Evolutionary conservation across 92 coral and sea anemone genomes (phyloP).

Genomic region (Actinostola sp.): DNA sequence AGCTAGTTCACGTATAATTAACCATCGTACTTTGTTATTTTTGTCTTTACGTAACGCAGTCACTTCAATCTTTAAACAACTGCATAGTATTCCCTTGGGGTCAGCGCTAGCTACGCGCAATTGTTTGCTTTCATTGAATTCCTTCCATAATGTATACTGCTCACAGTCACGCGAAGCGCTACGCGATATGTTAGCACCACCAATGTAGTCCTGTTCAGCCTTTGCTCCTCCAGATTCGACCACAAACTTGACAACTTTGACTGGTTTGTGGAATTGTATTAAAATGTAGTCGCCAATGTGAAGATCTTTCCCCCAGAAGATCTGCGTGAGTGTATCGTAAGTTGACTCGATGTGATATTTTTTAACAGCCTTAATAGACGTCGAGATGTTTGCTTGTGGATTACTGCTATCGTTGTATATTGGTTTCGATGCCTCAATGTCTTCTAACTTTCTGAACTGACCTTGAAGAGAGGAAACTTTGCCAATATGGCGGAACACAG

Average conservation of each 20-base stretch:
- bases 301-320: conserved; percentile 63
- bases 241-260: conserved; percentile 27
- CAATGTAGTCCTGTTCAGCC: conserved; percentile 60
- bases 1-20: no score
- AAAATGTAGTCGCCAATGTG: conserved; percentile 41
- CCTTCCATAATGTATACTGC: conserved; percentile 16
- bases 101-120: conserved; percentile 8
- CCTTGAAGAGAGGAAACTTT: conserved; percentile 58
- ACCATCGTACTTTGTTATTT: no score
- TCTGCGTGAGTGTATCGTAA: conserved; percentile 12
- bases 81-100: no score
- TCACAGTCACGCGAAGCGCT: conserved; percentile 28
- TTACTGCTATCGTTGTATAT: conserved; percentile 42
- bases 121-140: conserved; percentile 7
- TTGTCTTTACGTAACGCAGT: no score
- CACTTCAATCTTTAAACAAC: no score
- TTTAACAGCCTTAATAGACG: conserved; percentile 24
- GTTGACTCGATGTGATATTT: conserved; percentile 32
- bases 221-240: conserved; percentile 46
- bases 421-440: conserved; percentile 1
- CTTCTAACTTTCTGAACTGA: conserved; percentile 44
- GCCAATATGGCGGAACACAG: conserved; percentile 68
- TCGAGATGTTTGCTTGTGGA: conserved; percentile 47
- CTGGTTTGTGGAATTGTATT: conserved; percentile 41
- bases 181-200: conserved; percentile 40